Percentiles rank a stretch among this genome's conserved stretches.
Evolutionary conservation across 1,140 invertebrate genomes (phyloP).

Genomic region (Ctenoplectra terminalis): DNA sequence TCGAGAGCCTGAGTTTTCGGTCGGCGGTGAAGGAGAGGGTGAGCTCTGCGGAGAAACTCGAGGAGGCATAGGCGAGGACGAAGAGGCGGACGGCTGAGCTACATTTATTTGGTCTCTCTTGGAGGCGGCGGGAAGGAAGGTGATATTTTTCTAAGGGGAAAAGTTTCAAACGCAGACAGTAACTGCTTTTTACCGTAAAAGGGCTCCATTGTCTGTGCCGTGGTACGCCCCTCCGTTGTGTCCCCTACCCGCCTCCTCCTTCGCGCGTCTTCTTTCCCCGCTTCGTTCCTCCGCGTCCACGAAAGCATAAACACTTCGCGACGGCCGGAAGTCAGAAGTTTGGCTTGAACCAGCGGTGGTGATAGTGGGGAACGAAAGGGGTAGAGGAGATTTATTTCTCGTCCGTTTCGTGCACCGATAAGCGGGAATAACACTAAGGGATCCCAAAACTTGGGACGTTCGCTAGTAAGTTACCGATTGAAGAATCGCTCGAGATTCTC

Average conservation of each 20-base stretch:
- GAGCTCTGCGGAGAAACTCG: no score
- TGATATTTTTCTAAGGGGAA: constrained; percentile 71
- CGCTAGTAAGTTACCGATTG: no score
- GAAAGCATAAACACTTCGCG: constrained; percentile 65
- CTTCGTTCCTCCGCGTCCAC: constrained; percentile 21
- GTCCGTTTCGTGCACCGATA: constrained; percentile 50
- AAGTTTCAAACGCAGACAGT: constrained; percentile 72
- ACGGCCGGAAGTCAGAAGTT: constrained; percentile 70
- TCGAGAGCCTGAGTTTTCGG: not conserved
- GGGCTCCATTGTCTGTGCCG: constrained; percentile 65
- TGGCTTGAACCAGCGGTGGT: constrained; percentile 24
- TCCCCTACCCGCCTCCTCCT: not conserved
- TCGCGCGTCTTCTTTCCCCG: not conserved
- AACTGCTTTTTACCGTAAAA: constrained; percentile 73
- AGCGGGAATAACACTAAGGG: not conserved
- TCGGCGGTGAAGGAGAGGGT: not conserved
- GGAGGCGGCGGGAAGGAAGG: constrained; percentile 50
- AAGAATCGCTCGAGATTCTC: no score
- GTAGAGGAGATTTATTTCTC: constrained; percentile 60
- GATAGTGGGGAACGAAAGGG: not conserved
- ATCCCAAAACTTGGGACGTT: no score
- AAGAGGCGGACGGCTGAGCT: constrained; percentile 42
- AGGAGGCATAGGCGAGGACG: not conserved
- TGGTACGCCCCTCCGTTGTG: not conserved
- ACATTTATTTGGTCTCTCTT: constrained; percentile 65